Evolutionary conservation across 2,113 vertebrate genomes (phyloP).

Genomic region (Colinus virginianus): DNA sequence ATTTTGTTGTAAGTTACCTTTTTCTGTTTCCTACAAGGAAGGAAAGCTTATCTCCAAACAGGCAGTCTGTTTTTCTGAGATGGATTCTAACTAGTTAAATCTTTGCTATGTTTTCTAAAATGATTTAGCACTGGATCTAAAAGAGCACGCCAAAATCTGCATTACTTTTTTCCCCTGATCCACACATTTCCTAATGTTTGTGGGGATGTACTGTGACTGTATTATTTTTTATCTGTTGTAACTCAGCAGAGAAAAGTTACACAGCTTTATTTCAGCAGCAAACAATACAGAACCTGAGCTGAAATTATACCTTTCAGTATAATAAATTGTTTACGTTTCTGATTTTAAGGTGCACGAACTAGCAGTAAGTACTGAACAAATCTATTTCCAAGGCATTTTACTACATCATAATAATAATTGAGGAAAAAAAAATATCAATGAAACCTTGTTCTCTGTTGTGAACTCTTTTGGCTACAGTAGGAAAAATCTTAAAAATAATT

Average conservation of each 20-base stretch:
- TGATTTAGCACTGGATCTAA: neutral
- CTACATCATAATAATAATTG: neutral
- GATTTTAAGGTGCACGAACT: neutral
- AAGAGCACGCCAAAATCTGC: neutral
- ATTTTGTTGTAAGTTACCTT: neutral
- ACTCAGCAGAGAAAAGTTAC: neutral
- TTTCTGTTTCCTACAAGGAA: neutral
- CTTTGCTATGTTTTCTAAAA: neutral
- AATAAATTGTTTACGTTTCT: neutral
- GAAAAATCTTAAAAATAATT: neutral
- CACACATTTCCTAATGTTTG: neutral
- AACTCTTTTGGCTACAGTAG: neutral
- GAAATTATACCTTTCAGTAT: neutral
- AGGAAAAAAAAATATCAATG: neutral
- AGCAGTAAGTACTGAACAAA: constrained; percentile 2
- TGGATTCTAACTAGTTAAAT: neutral
- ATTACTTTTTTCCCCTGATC: neutral
- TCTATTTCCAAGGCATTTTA: neutral
- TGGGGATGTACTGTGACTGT: neutral
- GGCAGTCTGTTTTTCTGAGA: neutral
- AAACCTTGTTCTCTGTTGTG: neutral
- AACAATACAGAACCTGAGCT: neutral
- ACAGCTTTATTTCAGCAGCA: neutral
- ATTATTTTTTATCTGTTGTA: neutral
- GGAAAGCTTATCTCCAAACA: neutral